These are phyloP conservation scores for Ariopsis seemanni DNA, from an alignment of 2,113 vertebrate species.

Conservation along the genomic window DNA sequence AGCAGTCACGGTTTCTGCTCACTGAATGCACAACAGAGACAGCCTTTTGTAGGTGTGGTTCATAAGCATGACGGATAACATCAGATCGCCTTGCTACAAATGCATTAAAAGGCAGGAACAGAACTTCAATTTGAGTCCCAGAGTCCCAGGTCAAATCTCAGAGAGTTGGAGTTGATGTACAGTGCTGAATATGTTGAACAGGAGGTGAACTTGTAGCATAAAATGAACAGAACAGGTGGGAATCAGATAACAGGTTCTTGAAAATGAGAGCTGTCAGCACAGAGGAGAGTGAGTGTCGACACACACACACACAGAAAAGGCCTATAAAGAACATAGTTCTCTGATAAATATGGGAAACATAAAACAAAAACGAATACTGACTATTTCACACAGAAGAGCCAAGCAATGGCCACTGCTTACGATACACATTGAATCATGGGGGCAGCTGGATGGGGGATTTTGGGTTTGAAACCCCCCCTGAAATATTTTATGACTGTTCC, in stretches of 20 bases:
- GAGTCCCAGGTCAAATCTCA: constrained; percentile 51
- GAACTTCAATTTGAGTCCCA: constrained; percentile 41
- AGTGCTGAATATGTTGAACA: constrained; percentile 24
- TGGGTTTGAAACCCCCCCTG: background rate
- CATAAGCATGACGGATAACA: constrained; percentile 36
- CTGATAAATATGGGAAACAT: background rate
- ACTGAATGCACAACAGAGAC: background rate
- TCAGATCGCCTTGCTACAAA: constrained; percentile 48
- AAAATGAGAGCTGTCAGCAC: background rate
- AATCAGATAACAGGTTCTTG: background rate
- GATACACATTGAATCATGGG: background rate
- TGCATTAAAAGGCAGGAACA: constrained; percentile 49
- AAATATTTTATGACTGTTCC: background rate
- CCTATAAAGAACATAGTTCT: background rate
- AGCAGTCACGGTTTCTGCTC: background rate
- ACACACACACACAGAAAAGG: background rate
- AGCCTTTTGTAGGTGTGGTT: constrained; percentile 7
- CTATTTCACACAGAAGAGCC: background rate
- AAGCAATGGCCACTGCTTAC: background rate
- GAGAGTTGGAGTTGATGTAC: constrained; percentile 42
- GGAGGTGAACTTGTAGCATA: background rate
- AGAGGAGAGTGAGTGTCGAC: background rate
- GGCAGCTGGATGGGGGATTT: background rate
- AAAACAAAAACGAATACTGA: background rate
- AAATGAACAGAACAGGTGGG: background rate